A percentile compares a stretch with the other conserved stretches of the same genome.
phyloP scores from a whole-genome alignment of 1,140 invertebrate genomes.

The Tetragnatha versicolor region DNA sequence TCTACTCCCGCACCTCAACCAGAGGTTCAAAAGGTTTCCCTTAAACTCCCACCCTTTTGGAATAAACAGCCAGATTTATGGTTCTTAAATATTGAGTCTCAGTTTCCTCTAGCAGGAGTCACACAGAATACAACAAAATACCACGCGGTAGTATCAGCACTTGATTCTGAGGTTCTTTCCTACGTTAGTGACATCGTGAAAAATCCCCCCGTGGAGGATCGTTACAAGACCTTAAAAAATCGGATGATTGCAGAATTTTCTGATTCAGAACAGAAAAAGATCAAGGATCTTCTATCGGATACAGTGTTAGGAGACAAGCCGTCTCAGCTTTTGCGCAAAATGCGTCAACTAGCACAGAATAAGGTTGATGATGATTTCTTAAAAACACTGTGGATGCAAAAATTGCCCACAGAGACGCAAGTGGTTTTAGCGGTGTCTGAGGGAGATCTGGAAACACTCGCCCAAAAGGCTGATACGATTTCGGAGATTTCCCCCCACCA shows the following conservation, averaged over 20 bases:
- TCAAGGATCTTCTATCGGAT: not conserved
- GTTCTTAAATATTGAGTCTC: no score
- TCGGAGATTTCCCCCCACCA: not conserved
- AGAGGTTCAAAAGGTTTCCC: no score
- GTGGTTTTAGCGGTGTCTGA: not conserved
- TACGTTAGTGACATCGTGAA: not conserved
- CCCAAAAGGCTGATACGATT: slow-evolving; percentile 1
- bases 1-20: no score
- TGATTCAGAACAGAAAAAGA: not conserved
- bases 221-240: not conserved
- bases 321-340: not conserved
- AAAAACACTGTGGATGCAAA: slow-evolving; percentile 10
- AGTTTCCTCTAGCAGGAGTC: no score
- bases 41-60: no score
- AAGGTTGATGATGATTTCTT: not conserved
- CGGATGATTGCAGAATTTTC: not conserved
- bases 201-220: not conserved
- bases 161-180: not conserved
- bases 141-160: no score
- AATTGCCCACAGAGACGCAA: not conserved
- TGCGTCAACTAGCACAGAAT: not conserved
- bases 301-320: no score
- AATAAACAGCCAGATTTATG: no score
- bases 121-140: no score
- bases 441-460: not conserved